Evolutionary conservation across 2,797 vertebrate species (phyloP), one percentile per base, ranked within the genome.

Genomic region (Neosilurus mollespiculum): DNA sequence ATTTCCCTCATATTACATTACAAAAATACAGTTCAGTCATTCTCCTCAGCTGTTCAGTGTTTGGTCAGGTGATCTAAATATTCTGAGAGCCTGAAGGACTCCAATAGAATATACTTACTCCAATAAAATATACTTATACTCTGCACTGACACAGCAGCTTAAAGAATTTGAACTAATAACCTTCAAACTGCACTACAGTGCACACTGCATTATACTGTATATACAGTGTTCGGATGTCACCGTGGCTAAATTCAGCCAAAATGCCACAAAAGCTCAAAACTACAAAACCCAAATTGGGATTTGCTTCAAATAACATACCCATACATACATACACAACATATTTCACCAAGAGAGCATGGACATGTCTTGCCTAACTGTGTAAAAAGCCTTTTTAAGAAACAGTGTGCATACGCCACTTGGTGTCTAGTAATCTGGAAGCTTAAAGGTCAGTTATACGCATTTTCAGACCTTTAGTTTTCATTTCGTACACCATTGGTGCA

Each of bases 1-100:
- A 62, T 84, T 82, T 71, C 73, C 69, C 66, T 79, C 78, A 71
- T 70, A 65, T 76, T 37, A 66, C 20, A 43, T 43, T 59, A 58
- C 56, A 66, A 53, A 76, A 76, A 69, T 49, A 49, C 15, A 49
- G 49, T 26, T 71, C 54, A 71, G 81, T 24, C 24, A 18, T 3
- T 56, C 30, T 62, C 1, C 22, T 62, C 30, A 62, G 73, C 6
- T 43, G 24, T 49, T 43, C 2, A 58, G 24, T 16, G 65, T 78
- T 30, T 61, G n/a, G 54, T 78, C 53, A 37, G 59, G 34, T 26
- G 9, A 26, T 59, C 64, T 26, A 73, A 61, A 81, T 53, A 51
- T 18, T 64, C 7, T n/a, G 24, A 54, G 15, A 81, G 62, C 18
- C 30, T 22, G 56, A 30, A 49, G 34, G n/a, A 22, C 43, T 34